These are phyloP conservation scores for Vulpes ferrilata DNA, from an alignment of 2,113 vertebrate genomes.

Conservation along the genomic window DNA sequence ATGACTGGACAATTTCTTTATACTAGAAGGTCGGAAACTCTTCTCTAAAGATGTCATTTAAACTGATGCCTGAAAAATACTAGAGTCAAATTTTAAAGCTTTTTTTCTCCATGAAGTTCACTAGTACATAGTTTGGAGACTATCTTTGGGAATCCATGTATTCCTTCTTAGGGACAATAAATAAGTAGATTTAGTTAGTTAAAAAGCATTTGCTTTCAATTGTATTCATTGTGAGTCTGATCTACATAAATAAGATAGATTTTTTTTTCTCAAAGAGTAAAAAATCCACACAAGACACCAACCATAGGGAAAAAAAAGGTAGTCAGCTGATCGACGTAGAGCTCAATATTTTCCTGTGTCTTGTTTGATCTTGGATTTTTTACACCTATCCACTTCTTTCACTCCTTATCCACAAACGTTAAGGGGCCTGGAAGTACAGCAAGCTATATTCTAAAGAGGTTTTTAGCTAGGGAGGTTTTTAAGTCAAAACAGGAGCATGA, in stretches of 20 bases:
- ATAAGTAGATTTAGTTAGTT: conserved; percentile 6
- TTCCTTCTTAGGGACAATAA: background rate
- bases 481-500: background rate
- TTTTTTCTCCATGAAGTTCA: background rate
- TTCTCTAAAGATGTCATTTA: background rate
- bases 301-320: background rate
- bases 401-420: background rate
- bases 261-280: background rate
- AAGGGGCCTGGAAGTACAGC: background rate
- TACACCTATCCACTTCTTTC: background rate
- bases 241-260: background rate
- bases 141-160: background rate
- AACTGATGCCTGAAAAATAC: background rate
- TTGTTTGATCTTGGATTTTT: background rate
- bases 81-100: background rate
- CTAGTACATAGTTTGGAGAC: background rate
- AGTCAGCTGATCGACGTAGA: background rate
- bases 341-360: background rate
- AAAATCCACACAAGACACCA: background rate
- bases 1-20: background rate
- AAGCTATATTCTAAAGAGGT: background rate
- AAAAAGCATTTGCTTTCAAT: background rate
- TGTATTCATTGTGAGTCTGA: background rate
- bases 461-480: background rate
- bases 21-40: background rate